phyloP scores from a whole-genome alignment of 2,113 vertebrate species.

The Pseudolaguvia tuberculata region DNA sequence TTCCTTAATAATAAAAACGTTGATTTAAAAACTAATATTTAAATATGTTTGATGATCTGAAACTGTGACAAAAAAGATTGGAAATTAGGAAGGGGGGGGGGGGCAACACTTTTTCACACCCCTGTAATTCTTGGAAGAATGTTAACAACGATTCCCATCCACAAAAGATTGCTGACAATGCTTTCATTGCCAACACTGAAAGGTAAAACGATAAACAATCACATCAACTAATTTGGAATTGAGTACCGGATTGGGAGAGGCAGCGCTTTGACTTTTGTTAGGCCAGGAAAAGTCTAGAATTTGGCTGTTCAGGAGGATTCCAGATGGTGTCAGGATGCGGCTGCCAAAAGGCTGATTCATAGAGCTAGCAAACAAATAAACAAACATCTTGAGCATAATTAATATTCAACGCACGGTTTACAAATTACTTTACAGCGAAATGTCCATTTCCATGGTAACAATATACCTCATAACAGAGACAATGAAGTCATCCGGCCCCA shows the following conservation, averaged over 20 bases:
- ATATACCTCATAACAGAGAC: slow-evolving; percentile 87
- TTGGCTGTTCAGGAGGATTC: slow-evolving; percentile 93
- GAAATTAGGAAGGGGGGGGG: no score
- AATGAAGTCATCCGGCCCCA: slow-evolving; percentile 93
- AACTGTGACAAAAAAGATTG: no score
- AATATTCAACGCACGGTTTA: no score
- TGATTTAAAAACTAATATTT: no score
- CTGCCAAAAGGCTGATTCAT: slow-evolving; percentile 94
- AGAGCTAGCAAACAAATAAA: slow-evolving; percentile 73
- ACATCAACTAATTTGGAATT: background rate
- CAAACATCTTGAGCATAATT: background rate
- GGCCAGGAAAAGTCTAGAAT: slow-evolving; percentile 94
- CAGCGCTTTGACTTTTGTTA: slow-evolving; percentile 75
- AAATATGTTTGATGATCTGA: no score
- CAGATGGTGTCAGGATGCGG: slow-evolving; percentile 85
- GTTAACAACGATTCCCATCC: no score
- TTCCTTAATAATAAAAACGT: no score
- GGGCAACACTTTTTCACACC: no score
- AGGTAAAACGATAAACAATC: background rate
- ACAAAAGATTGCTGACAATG: no score
- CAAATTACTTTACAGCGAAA: no score
- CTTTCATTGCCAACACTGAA: no score
- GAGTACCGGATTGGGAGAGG: slow-evolving; percentile 70
- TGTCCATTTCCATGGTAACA: background rate
- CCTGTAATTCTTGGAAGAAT: no score